Evolutionary conservation across 2,888 invertebrate genomes (phyloP), one percentile per base, ranked within the genome.

Genomic region (Rhagonycha fulva): DNA sequence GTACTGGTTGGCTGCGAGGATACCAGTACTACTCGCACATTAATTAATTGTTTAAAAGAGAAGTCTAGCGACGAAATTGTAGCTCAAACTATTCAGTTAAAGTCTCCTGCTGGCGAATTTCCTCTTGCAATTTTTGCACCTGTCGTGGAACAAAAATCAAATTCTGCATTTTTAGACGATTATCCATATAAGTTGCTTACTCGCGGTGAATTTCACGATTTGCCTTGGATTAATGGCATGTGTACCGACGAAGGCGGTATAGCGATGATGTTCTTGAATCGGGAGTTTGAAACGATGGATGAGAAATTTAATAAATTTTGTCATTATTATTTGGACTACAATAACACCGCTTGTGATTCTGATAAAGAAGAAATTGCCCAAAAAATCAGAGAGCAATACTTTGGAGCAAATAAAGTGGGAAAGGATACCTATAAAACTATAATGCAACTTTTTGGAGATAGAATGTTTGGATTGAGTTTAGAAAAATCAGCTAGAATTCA

Each of bases 201-300:
- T 69, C 87, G 89, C 5, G 93, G 93, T 0, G 87, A 89, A 26
- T 91, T 92, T 81, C 88, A 91, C n/a, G 90, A 92, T 77, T 84
- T 93, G 4, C 95, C 95, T 0, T 93, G 94, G 90, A 89, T 95
- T 71, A 89, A 91, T 0, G 91, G 92, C 4, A 90, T 93, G 68
- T 91, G 92, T 0, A 90, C 91, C 14, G 92, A 94, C 74, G 95
- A 95, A 85, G 94, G 94, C 11, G 14, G 10, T 72, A 0, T 14
- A 23, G n/a, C 12, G n/a, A 14, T 47, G 10, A 30, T 66, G 66
- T 66, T 69, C 19, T 23, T 70, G 14, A 9, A 19, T 23, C 2
- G 32, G 12, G 61, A 47, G 24, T 78, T 77, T 63, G 82, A 87
- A 7, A 89, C 91, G 47, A 82, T 87, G 3, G 81, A 85, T n/a